Conservation (phyloP, 2,797 vertebrate genomes). For the Manis javanica region DNA sequence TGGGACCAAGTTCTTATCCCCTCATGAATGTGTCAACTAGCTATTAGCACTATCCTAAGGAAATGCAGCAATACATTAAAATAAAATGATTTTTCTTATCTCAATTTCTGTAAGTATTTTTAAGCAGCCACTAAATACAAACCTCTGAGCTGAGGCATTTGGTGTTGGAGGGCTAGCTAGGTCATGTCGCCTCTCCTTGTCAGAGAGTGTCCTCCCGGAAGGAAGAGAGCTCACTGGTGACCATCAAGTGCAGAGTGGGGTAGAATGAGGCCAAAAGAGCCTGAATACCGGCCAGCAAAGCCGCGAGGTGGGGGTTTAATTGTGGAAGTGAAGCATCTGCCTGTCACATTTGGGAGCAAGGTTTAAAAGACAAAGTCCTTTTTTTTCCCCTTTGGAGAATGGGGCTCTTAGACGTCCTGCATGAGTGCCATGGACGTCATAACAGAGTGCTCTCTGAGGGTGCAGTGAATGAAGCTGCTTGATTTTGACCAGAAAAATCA, state of each 20-base stretch:
- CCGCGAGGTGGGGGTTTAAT: conserved; percentile 58
- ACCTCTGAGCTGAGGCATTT: background rate
- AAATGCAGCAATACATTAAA: background rate
- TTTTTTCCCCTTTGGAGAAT: background rate
- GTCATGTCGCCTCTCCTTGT: background rate
- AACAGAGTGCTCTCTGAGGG: background rate
- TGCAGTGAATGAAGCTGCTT: background rate
- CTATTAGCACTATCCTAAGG: background rate
- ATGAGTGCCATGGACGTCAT: background rate
- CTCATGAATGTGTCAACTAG: background rate
- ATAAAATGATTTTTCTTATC: conserved; percentile 2
- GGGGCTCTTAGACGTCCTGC: background rate
- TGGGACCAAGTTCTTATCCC: background rate
- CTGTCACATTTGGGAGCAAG: background rate
- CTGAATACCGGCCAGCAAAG: background rate
- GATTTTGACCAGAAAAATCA: background rate
- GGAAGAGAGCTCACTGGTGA: background rate
- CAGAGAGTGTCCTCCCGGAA: background rate
- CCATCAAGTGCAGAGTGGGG: background rate
- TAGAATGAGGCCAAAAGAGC: conserved; percentile 9
- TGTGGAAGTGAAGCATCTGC: conserved; percentile 43
- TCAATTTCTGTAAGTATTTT: conserved; percentile 7
- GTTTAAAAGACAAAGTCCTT: background rate
- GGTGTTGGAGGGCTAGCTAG: background rate
- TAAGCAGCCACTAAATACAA: background rate